phyloP scores from a whole-genome alignment of 2,113 vertebrate genomes.

The Dermatemys mawii region DNA sequence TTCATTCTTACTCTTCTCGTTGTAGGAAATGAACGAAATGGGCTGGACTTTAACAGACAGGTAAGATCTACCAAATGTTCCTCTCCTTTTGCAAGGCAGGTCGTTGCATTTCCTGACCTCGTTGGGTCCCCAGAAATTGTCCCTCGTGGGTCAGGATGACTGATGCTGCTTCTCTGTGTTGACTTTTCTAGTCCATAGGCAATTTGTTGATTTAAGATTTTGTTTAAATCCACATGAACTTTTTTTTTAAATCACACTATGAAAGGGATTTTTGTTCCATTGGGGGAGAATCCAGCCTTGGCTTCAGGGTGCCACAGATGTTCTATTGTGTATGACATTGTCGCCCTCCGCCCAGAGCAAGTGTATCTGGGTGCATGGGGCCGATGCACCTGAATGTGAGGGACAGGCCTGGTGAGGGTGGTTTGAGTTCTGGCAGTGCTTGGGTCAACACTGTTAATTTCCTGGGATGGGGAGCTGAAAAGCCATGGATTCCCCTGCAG shows the following conservation, averaged over 20 bases:
- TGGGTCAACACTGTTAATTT: conserved; percentile 28
- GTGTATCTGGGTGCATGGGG: fast-evolving
- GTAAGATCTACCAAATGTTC: conserved; percentile 78
- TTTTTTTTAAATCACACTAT: neutral
- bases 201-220: conserved; percentile 19
- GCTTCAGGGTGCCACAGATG: neutral
- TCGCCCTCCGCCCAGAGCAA: neutral
- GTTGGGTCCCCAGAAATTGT: neutral
- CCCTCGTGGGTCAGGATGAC: neutral
- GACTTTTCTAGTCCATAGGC: neutral
- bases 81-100: conserved; percentile 2
- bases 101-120: neutral
- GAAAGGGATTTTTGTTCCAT: neutral
- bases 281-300: neutral
- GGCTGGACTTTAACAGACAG: conserved; percentile 91
- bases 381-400: conserved; percentile 8
- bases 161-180: conserved; percentile 15
- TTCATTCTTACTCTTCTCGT: conserved; percentile 56
- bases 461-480: neutral
- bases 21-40: conserved; percentile 87
- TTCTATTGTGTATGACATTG: neutral
- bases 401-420: neutral
- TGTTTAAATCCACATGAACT: neutral
- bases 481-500: neutral
- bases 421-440: neutral